Conservation (phyloP, 2,888 invertebrate species). For the Epistrophe eligans region DNA sequence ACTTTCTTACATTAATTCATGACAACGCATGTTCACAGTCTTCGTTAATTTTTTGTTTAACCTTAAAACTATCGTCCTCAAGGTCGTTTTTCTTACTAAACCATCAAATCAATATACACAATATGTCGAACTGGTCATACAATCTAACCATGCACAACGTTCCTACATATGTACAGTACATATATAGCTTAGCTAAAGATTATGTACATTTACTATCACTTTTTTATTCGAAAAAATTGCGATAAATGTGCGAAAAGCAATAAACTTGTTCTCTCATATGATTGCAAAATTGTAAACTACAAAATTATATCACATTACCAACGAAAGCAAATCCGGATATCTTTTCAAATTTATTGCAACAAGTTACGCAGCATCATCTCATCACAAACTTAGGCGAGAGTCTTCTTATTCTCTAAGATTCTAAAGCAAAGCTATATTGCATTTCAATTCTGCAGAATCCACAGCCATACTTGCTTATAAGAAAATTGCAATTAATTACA, state of each 20-base stretch:
- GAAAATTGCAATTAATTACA: constrained; percentile 70
- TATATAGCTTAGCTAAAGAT: too few relatives aligned
- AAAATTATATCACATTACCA: constrained; percentile 15
- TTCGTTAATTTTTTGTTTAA: too few relatives aligned
- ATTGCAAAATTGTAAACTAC: background rate
- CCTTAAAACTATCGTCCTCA: too few relatives aligned
- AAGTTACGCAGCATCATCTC: background rate
- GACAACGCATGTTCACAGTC: too few relatives aligned
- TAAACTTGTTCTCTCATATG: constrained; percentile 22
- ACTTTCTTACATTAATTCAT: too few relatives aligned
- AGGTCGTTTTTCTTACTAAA: too few relatives aligned
- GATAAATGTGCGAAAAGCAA: constrained; percentile 50
- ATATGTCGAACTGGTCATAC: background rate
- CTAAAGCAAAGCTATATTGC: background rate
- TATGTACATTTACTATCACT: constrained; percentile 9
- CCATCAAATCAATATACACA: too few relatives aligned
- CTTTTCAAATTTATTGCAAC: constrained; percentile 35
- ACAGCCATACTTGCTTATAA: constrained; percentile 15
- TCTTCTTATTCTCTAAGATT: too few relatives aligned
- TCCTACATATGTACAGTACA: too few relatives aligned
- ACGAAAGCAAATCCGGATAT: constrained; percentile 22
- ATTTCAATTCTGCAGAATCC: background rate
- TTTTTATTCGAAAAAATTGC: constrained; percentile 16
- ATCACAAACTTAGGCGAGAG: background rate
- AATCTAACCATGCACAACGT: constrained; percentile 14